Conservation (phyloP, 30 jellyfish, hydroid and myxozoan species). For the Phacellophora camtschatica region DNA sequence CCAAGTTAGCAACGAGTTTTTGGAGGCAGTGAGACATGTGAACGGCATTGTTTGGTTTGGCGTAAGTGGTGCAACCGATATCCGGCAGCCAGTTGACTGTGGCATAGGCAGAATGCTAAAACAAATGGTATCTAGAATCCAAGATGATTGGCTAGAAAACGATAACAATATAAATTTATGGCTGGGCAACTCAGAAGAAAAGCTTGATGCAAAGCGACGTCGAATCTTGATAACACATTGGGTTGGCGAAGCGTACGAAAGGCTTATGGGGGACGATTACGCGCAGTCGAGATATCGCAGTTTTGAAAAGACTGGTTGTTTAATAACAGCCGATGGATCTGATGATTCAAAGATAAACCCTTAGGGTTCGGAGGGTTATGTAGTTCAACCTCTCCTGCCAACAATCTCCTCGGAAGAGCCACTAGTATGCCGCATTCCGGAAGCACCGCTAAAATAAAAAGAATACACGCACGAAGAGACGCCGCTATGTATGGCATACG, state of each 20-base stretch:
- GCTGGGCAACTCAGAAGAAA: constrained; percentile 21
- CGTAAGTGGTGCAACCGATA: too few relatives aligned
- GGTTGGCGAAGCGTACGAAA: constrained; percentile 28
- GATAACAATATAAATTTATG: constrained; percentile 21
- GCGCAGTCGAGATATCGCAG: neutral
- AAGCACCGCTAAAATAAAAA: too few relatives aligned
- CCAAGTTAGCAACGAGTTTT: too few relatives aligned
- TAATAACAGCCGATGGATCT: constrained; percentile 34
- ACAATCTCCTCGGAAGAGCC: too few relatives aligned
- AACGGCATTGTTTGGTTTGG: too few relatives aligned
- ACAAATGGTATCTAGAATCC: neutral
- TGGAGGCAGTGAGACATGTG: too few relatives aligned
- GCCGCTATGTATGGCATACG: too few relatives aligned
- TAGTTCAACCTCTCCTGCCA: constrained; percentile 3
- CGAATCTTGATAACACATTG: constrained; percentile 28
- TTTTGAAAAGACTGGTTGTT: constrained; percentile 25
- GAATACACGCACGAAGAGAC: too few relatives aligned
- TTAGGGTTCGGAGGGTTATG: neutral
- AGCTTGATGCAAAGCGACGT: constrained; percentile 10
- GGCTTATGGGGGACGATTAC: neutral
- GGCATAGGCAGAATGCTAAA: constrained; percentile 15
- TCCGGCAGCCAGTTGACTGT: too few relatives aligned
- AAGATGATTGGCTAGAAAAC: constrained; percentile 9
- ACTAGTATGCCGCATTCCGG: too few relatives aligned
- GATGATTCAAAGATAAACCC: constrained; percentile 3